These are phyloP conservation scores for Nomada ferruginata DNA, from an alignment of 2,888 invertebrate genomes.

Conservation along the genomic window DNA sequence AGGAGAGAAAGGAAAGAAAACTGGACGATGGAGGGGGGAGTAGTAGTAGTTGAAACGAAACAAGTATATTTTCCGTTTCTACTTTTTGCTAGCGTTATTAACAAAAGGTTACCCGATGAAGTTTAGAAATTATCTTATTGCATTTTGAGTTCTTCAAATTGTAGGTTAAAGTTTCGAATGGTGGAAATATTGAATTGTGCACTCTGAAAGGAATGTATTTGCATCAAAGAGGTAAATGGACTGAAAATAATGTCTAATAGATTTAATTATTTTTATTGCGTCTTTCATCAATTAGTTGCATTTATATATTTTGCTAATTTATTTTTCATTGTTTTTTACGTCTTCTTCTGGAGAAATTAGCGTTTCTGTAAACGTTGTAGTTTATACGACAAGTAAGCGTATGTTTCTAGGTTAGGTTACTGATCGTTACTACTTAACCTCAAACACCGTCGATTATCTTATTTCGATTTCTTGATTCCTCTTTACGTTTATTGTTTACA, in stretches of 20 bases:
- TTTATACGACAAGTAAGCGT: constrained; percentile 12
- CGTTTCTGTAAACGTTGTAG: constrained; percentile 25
- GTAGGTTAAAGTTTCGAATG: constrained; percentile 62
- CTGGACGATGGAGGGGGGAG: constrained; percentile 1
- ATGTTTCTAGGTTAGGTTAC: constrained; percentile 63
- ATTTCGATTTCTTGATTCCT: constrained; percentile 1
- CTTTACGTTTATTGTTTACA: not conserved
- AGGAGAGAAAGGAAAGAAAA: constrained; percentile 44
- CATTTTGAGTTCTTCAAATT: not conserved
- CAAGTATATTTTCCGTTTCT: constrained; percentile 36
- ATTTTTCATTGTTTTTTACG: not conserved
- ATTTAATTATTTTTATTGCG: not conserved
- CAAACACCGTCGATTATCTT: constrained; percentile 47
- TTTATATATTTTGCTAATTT: not conserved
- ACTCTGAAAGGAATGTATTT: constrained; percentile 56
- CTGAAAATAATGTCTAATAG: constrained; percentile 9
- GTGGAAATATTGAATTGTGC: constrained; percentile 54
- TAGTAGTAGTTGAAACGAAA: constrained; percentile 29
- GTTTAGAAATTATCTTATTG: not conserved
- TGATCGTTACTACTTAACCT: constrained; percentile 65
- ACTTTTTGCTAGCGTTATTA: constrained; percentile 8
- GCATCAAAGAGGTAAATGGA: constrained; percentile 36
- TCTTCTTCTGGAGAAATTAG: not conserved
- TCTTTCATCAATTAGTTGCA: not conserved
- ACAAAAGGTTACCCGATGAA: not conserved